Percentiles rank a stretch among this genome's conserved stretches.
These are phyloP conservation scores for Yponomeuta cagnagella DNA, from an alignment of 2,888 invertebrate genomes.

Conservation along the genomic window DNA sequence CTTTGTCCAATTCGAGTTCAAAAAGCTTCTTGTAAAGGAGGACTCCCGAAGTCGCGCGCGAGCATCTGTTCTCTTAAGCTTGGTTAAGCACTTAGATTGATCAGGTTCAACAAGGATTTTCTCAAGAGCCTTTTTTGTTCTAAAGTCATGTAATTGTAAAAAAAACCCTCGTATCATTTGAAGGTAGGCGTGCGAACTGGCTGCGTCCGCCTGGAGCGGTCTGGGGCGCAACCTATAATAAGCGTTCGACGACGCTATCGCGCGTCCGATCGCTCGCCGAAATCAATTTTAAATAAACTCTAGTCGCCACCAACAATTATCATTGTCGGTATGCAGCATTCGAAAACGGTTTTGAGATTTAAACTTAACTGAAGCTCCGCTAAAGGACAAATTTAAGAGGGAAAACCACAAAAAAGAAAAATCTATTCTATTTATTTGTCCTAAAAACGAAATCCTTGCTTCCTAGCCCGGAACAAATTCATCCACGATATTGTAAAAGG, in stretches of 20 bases:
- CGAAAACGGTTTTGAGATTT: not conserved
- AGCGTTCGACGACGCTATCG: conserved; percentile 56
- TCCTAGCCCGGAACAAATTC: too few relatives aligned
- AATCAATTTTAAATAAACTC: conserved; percentile 75
- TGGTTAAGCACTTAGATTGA: not conserved
- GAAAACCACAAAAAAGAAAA: not conserved
- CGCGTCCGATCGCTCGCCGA: conserved; percentile 51
- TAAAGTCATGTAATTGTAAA: not conserved
- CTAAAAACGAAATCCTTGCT: too few relatives aligned
- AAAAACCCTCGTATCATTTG: not conserved
- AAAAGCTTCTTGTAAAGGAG: too few relatives aligned
- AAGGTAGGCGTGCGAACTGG: conserved; percentile 19
- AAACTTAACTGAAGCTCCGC: not conserved
- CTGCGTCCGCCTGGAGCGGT: conserved; percentile 31
- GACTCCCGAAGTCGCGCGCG: not conserved
- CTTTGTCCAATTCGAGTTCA: too few relatives aligned
- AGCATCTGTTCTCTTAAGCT: not conserved
- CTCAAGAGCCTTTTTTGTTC: not conserved
- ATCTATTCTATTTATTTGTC: too few relatives aligned
- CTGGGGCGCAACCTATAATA: conserved; percentile 48
- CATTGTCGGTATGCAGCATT: conserved; percentile 34
- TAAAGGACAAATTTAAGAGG: not conserved
- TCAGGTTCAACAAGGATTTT: not conserved
- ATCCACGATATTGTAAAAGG: too few relatives aligned
- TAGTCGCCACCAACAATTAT: conserved; percentile 71